phyloP scores from a whole-genome alignment of 2,113 vertebrate species.

The Equus przewalskii region DNA sequence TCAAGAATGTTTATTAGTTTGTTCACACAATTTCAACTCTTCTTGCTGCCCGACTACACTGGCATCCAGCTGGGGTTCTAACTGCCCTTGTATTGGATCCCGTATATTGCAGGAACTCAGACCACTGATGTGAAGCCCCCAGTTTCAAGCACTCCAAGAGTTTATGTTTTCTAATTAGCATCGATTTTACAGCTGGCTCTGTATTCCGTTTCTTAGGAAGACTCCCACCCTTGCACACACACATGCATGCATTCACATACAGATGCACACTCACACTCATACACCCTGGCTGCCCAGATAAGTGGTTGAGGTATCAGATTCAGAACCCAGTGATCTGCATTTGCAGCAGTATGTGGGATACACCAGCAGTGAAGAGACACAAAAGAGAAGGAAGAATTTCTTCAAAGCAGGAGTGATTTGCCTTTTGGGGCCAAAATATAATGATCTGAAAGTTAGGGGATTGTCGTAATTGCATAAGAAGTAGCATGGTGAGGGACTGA shows the following conservation, averaged over 20 bases:
- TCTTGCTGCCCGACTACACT: not conserved
- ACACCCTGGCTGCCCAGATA: not conserved
- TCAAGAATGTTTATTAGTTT: not conserved
- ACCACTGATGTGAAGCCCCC: not conserved
- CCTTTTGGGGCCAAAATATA: not conserved
- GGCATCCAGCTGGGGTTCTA: not conserved
- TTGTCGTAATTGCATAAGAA: not conserved
- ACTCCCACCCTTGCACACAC: rapidly evolving
- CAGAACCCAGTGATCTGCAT: not conserved
- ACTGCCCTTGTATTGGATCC: not conserved
- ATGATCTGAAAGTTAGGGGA: not conserved
- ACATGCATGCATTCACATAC: not conserved
- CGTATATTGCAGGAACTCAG: not conserved
- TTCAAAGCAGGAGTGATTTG: not conserved
- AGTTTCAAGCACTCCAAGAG: not conserved
- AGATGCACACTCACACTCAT: not conserved
- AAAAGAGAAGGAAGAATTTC: not conserved
- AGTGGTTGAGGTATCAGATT: not conserved
- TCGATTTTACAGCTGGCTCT: not conserved
- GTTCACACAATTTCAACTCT: not conserved
- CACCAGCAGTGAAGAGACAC: not conserved
- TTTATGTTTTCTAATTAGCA: not conserved
- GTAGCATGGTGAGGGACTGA: not conserved
- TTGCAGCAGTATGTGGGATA: not conserved
- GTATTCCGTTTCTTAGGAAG: not conserved